Evolutionary conservation across 2,888 invertebrate species (phyloP).

Genomic region (Campoletis raptor): DNA sequence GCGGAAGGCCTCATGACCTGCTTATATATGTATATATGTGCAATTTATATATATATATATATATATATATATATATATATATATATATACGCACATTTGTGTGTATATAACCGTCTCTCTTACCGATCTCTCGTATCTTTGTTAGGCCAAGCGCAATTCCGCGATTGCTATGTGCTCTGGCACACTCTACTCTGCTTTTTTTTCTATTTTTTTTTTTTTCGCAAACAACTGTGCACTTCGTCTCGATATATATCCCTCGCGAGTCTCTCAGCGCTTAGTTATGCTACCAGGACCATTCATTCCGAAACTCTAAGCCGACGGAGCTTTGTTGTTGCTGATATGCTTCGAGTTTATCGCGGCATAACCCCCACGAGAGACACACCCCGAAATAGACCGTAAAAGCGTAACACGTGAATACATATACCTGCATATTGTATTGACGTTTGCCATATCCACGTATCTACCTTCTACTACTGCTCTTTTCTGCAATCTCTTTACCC

Average conservation of each 20-base stretch:
- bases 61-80: constrained; percentile 24
- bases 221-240: constrained; percentile 5
- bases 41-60: constrained; percentile 13
- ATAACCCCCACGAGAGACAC: constrained; percentile 43
- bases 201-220: constrained; percentile 18
- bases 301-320: constrained; percentile 52
- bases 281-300: constrained; percentile 57
- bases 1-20: constrained; percentile 34
- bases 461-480: constrained; percentile 30
- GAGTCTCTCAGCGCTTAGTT: constrained; percentile 59
- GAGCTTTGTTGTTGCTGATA: constrained; percentile 64
- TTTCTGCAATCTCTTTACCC: constrained; percentile 52
- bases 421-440: constrained; percentile 48
- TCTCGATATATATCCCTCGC: constrained; percentile 23
- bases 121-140: constrained; percentile 52
- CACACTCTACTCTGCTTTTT: background rate
- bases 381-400: constrained; percentile 49
- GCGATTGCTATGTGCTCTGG: constrained; percentile 44
- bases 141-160: constrained; percentile 44
- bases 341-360: constrained; percentile 62
- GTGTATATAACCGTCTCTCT: constrained; percentile 12
- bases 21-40: background rate
- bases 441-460: constrained; percentile 56
- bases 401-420: constrained; percentile 28
- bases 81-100: background rate